Conservation (phyloP, 2,888 invertebrate species). For the Mythimna albipuncta region DNA sequence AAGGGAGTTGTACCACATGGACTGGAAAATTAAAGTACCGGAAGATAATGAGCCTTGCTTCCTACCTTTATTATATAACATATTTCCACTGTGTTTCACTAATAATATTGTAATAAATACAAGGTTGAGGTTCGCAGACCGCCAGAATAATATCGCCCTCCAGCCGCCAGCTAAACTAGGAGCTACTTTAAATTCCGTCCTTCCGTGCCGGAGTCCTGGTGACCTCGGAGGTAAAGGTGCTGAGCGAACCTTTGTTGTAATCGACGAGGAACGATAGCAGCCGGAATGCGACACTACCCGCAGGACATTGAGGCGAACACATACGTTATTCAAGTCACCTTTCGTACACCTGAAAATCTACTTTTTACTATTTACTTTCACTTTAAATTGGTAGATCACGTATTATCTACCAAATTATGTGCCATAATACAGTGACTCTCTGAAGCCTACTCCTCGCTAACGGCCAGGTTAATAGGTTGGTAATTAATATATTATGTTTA, state of each 20-base stretch:
- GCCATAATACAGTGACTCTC: too few relatives aligned
- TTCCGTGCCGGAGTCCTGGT: constrained; percentile 1
- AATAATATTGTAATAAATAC: constrained; percentile 34
- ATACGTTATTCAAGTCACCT: neutral
- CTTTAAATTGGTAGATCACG: too few relatives aligned
- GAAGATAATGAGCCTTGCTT: constrained; percentile 40
- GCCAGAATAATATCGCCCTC: constrained; percentile 7
- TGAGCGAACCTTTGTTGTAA: constrained; percentile 25
- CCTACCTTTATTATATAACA: constrained; percentile 30
- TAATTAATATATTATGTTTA: too few relatives aligned
- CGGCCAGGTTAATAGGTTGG: too few relatives aligned
- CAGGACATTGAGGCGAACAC: neutral
- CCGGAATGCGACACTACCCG: constrained; percentile 17
- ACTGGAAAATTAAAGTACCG: constrained; percentile 58
- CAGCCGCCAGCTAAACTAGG: constrained; percentile 18
- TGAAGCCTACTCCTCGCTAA: too few relatives aligned
- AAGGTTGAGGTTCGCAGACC: constrained; percentile 5
- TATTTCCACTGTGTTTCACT: constrained; percentile 13
- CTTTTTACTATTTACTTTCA: constrained; percentile 3
- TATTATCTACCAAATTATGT: neutral
- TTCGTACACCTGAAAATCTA: neutral
- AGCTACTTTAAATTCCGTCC: constrained; percentile 47
- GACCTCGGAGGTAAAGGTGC: constrained; percentile 11
- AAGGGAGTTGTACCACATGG: constrained; percentile 21
- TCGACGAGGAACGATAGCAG: constrained; percentile 29